Evolutionary conservation across 1,140 invertebrate species (phyloP), one percentile per base, ranked within the genome.

Genomic region (Maniola jurtina): DNA sequence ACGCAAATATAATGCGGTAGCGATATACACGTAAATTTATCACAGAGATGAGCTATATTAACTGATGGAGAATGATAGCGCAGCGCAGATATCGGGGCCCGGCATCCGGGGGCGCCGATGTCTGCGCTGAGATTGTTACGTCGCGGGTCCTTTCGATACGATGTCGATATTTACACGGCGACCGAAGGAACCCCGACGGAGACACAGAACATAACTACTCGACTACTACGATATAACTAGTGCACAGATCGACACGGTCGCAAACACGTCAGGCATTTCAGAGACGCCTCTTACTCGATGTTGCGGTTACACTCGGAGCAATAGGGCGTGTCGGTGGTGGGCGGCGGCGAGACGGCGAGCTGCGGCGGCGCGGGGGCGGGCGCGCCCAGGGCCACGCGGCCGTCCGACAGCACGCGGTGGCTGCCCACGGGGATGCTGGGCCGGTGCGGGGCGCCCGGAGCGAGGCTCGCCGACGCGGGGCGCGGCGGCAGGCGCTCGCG

Each of bases 241-340:
- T 72, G 74, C 77, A 89, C 80, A 86, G 76, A 76, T 84, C 85
- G 86, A 88, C 88, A 88, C 86, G 88, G 86, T 86, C 80, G 90
- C 89, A 90, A 88, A 84, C 87, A 83, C 81, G 84, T 88, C 80
- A 88, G 93, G 83, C 87, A 86, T 81, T 76, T 71, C 71, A 64
- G 76, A 58, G 48, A 52, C 78, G 74, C 72, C 75, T 79, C 93
- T 96, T 95, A 96, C 95, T 95, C 94, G 86, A 96, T 95, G 83
- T 93, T 92, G 79, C 93, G 92, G 91, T 94, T 94, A 91, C 95
- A 96, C 80, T 94, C 94, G 83, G 91, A 93, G 92, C 95, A 96
- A 84, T 92, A 92, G 56, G 94, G 93, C 50, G 91, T 91, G 76
- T 92, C 92, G 83, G 81, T 77, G 84, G 81, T 72, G 5, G 82